phyloP scores from a whole-genome alignment of 1,140 invertebrate genomes.

The Andricus grossulariae region DNA sequence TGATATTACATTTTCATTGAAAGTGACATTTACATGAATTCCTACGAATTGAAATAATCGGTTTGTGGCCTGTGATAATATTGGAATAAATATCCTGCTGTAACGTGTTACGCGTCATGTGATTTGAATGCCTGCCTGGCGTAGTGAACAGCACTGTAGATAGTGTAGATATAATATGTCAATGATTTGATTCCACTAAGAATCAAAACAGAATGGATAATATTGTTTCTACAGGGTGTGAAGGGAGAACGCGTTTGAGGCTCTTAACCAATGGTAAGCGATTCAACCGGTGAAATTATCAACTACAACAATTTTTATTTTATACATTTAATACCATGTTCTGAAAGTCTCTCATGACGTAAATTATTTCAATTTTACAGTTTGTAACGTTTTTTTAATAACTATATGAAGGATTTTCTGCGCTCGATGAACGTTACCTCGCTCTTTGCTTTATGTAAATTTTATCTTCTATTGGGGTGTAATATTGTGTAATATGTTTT shows the following conservation, averaged over 20 bases:
- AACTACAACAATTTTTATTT: not conserved
- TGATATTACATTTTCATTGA: not conserved
- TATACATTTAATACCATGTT: no score
- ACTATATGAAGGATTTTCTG: no score
- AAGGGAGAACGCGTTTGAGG: not conserved
- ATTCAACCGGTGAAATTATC: not conserved
- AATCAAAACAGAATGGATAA: conserved; percentile 15
- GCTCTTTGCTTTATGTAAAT: no score
- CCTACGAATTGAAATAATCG: not conserved
- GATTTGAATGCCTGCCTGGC: not conserved
- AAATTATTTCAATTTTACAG: no score
- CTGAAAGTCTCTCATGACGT: no score
- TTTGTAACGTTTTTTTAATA: no score
- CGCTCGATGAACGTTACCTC: no score
- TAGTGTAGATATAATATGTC: not conserved
- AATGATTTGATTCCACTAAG: not conserved
- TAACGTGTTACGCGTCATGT: not conserved
- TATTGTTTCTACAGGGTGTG: not conserved
- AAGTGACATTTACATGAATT: not conserved
- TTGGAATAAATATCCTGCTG: not conserved
- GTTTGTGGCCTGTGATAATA: not conserved
- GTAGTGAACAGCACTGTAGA: conserved; percentile 7
- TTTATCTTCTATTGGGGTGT: no score
- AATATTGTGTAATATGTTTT: no score
- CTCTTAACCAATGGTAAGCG: not conserved